Evolutionary conservation across 2,113 vertebrate species (phyloP).

Genomic region (Myanophis thanlyinensis): DNA sequence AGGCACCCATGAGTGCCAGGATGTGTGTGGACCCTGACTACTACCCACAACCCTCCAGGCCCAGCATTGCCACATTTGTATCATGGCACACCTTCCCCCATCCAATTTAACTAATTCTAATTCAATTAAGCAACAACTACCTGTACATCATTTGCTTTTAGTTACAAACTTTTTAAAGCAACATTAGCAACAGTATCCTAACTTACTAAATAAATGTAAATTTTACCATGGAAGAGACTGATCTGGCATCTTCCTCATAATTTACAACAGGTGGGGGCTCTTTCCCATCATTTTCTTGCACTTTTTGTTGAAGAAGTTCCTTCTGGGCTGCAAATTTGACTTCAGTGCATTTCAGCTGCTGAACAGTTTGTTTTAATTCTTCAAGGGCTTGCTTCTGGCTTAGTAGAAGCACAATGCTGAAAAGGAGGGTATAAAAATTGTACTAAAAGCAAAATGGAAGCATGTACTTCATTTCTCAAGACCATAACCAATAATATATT

Average conservation of each 20-base stretch:
- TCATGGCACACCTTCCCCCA: neutral
- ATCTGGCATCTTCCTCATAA: constrained; percentile 94
- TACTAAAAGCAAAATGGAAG: neutral
- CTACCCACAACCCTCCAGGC: neutral
- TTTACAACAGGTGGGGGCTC: constrained; percentile 87
- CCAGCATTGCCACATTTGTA: neutral
- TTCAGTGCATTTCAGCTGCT: constrained; percentile 87
- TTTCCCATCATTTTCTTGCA: constrained; percentile 87
- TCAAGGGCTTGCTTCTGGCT: constrained; percentile 90
- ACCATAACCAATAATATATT: neutral
- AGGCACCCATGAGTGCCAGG: neutral
- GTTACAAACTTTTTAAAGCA: neutral
- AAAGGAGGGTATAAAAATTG: constrained; percentile 36
- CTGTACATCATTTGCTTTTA: neutral
- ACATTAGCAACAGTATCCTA: neutral
- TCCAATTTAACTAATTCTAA: neutral
- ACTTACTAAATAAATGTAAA: neutral
- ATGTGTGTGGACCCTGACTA: neutral
- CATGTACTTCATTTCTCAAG: neutral
- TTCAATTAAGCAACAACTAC: neutral
- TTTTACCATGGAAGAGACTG: constrained; percentile 89
- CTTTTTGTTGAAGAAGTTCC: constrained; percentile 86
- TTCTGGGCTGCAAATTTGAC: constrained; percentile 89
- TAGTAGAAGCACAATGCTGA: constrained; percentile 83
- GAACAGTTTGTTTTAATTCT: constrained; percentile 89